Evolutionary conservation across 2,888 invertebrate genomes (phyloP), one percentile per base, ranked within the genome.

Genomic region (Cheilosia variabilis): DNA sequence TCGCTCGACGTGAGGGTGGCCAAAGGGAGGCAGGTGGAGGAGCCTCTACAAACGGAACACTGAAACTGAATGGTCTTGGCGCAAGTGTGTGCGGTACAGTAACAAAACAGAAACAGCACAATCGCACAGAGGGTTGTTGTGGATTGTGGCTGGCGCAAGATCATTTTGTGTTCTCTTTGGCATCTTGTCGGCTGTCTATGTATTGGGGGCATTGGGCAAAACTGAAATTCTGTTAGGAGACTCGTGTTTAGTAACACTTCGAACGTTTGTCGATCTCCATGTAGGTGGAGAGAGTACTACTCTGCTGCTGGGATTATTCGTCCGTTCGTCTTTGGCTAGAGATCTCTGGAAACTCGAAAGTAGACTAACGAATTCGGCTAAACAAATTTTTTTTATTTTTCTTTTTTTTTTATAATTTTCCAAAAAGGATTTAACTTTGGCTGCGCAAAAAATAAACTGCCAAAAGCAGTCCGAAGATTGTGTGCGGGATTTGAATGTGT

Each of bases 211-310:
- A 76, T 69, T 87, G 76, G 71, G 83, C 75, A 87, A 83, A 83
- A 83, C 68, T 90, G 90, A 90, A 91, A 90, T 89, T 91, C 90
- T 91, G 90, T 89, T 87, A 88, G 86, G 89, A 88, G 89, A 88
- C 89, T 89, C 91, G 91, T 89, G 89, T 92, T 92, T 92, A 92
- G 92, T 92, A 92, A 90, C 90, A 90, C 89, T 92, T 91, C 91
- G 92, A 92, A 91, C 92, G 92, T 91, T 92, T 91, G 91, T 91
- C 91, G 92, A 91, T 91, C 92, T 91, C 91, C 92, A 92, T 92
- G 91, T 90, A 90, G 91, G 91, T 82, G 88, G 87, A 82, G 90
- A 91, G 91, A 90, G 90, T 73, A 60, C 60, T 84, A 60, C 68
- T 73, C 77, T 81, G 75, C 81, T 81, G 76, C 81, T 86, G 66